Base-by-base conservation (phyloP, 1,140 invertebrate species). In the Caligus rogercresseyi region DNA sequence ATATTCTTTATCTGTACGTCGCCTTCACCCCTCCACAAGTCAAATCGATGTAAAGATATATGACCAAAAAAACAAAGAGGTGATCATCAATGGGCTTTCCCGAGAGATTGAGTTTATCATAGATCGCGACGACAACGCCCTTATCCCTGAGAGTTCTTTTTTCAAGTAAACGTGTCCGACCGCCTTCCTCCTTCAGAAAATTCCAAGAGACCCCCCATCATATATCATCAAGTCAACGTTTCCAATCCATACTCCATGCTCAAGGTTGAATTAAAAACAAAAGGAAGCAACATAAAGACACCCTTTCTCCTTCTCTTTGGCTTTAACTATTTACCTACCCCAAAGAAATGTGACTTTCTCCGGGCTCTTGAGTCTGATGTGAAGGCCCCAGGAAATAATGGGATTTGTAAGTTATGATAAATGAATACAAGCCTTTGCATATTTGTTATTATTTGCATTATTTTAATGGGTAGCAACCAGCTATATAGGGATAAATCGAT, bases 261-360 rank as follows among this genome's bases (percentile, higher is more conserved):
- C 7, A 63, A 63, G 19, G 16, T 63, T 21, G 43, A 63, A 56
- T 26, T 63, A 14, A 63, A 55, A 63, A 54, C 20, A 25, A 20
- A 23, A n/a, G 20, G 57, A 24, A n/a, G 18, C 2, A 43, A 62
- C 16, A 52, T 16, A 54, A 20, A 18, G 4, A 52, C 43, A 18
- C 16, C 15, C 11, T 7, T 62, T 13, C 21, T 54, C 13, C 15
- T 62, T 18, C 21, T 62, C 19, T 18, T 52, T 31, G 16, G 57
- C 26, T 43, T 31, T 25, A 18, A 60, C 3, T 26, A 14, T 26
- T 18, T 60, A 18, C 57, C 57, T 11, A 60, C 26, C 2, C n/a
- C 43, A 25, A 60, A 25, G 18, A 43, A 60, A 25, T 63, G 61
- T 26, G 61, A 63, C 24, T 63, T 63, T 25, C n/a, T 63, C 25